Percentiles rank a stretch among this genome's conserved stretches.
These are phyloP conservation scores for Columba janthina DNA, from an alignment of 2,113 vertebrate genomes.

Conservation along the genomic window DNA sequence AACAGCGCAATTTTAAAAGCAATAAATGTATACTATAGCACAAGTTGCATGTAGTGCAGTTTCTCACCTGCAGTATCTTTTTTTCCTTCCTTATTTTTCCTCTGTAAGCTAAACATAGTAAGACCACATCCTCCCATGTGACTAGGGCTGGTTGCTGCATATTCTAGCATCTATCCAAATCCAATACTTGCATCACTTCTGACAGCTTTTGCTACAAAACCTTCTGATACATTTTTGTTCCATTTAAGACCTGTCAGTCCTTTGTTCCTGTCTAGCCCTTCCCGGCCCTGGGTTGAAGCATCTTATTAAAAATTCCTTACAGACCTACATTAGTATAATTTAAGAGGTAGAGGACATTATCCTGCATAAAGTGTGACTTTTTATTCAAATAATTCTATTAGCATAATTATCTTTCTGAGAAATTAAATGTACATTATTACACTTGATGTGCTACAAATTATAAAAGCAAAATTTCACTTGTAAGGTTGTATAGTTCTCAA, in stretches of 20 bases:
- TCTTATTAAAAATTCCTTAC: constrained; percentile 68
- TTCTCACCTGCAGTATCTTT: neutral
- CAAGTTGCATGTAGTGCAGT: neutral
- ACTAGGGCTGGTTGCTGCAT: neutral
- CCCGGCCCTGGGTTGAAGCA: neutral
- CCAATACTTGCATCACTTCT: neutral
- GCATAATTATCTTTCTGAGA: constrained; percentile 77
- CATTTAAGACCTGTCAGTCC: neutral
- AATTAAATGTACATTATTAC: constrained; percentile 80
- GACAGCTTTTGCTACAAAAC: neutral
- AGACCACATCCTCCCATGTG: neutral
- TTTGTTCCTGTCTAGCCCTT: neutral
- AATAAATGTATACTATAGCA: neutral
- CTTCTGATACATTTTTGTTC: neutral
- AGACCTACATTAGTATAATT: constrained; percentile 75
- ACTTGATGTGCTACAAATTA: constrained; percentile 76
- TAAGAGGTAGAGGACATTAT: constrained; percentile 70
- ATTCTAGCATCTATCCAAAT: neutral
- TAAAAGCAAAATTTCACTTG: constrained; percentile 72
- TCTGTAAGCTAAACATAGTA: neutral
- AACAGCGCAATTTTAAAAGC: neutral
- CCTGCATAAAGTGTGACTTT: constrained; percentile 68
- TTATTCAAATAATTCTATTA: constrained; percentile 81
- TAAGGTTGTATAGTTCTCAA: constrained; percentile 70
- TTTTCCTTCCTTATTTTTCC: neutral